Percentiles rank a stretch among this genome's conserved stretches.
Evolutionary conservation across 2,113 vertebrate species (phyloP).

Genomic region (Piliocolobus tephrosceles): DNA sequence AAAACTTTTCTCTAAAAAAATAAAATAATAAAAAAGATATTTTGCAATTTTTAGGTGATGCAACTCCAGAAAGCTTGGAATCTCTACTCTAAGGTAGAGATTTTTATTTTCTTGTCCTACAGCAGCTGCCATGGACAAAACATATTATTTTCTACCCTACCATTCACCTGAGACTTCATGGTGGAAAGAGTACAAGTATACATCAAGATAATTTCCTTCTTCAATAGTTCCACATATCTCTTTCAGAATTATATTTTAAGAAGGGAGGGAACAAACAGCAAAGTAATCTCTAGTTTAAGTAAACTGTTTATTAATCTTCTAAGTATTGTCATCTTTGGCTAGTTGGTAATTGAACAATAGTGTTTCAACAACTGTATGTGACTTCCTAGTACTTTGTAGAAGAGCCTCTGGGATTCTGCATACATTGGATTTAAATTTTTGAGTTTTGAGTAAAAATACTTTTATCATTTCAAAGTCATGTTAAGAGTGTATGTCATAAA

Average conservation of each 20-base stretch:
- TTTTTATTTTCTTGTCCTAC: background rate
- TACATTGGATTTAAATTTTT: background rate
- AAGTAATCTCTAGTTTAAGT: background rate
- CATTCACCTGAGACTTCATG: background rate
- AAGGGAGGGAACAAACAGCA: background rate
- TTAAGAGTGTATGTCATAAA: conserved; percentile 1
- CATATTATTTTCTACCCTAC: background rate
- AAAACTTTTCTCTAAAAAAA: no score
- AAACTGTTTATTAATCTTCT: conserved; percentile 34
- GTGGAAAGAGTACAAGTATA: background rate
- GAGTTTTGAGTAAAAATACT: background rate
- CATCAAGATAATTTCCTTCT: background rate
- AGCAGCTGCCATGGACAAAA: background rate
- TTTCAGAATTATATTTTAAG: conserved; percentile 18
- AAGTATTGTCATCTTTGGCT: background rate
- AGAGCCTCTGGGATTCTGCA: background rate
- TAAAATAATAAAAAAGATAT: no score
- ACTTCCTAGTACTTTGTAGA: background rate
- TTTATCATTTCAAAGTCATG: background rate
- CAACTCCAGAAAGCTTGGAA: background rate
- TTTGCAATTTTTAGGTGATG: conserved; percentile 12
- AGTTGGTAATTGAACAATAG: conserved; percentile 28
- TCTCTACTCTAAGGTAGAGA: background rate
- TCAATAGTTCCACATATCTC: background rate
- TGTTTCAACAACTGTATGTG: background rate